These are phyloP conservation scores for Trachymyrmex cornetzi DNA, from an alignment of 1,140 invertebrate genomes.

Conservation along the genomic window DNA sequence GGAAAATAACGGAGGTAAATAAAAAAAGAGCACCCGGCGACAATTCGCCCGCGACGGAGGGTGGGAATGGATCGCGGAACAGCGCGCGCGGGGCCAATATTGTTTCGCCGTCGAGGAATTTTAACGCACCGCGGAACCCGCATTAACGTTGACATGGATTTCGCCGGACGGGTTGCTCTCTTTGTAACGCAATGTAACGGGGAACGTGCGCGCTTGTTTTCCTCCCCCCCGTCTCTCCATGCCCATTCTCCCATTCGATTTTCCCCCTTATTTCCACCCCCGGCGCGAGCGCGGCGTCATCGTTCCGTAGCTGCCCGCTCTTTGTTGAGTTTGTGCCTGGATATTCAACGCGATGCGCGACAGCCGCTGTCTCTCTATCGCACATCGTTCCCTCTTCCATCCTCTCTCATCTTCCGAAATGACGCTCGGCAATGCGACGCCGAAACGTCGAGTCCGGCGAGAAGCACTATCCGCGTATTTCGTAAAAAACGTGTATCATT, in stretches of 20 bases:
- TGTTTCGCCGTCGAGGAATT: conserved; percentile 76
- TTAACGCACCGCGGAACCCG: conserved; percentile 75
- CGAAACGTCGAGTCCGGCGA: conserved; percentile 19
- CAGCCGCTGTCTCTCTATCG: conserved; percentile 58
- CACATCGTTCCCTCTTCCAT: conserved; percentile 3
- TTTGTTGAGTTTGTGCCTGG: conserved; percentile 59
- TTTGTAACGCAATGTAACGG: conserved; percentile 79
- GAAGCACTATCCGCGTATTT: conserved; percentile 42
- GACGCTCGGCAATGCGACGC: conserved; percentile 32
- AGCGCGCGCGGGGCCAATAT: conserved; percentile 72
- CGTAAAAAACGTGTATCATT: conserved; percentile 15
- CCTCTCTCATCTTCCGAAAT: conserved; percentile 28
- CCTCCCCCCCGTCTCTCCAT: background rate
- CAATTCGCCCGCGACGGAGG: conserved; percentile 46
- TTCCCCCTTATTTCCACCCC: conserved; percentile 33
- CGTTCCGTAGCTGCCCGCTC: conserved; percentile 53
- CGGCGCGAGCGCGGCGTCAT: conserved; percentile 48
- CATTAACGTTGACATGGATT: conserved; percentile 77
- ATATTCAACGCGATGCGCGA: conserved; percentile 69
- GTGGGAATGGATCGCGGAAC: conserved; percentile 68
- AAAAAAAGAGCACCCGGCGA: background rate
- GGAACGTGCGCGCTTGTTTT: conserved; percentile 61
- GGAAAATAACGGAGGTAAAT: conserved; percentile 38
- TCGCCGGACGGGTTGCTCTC: conserved; percentile 74
- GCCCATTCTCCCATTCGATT: conserved; percentile 9